Percentiles rank a stretch among this genome's conserved stretches.
Conservation (phyloP, 2,113 vertebrate species). For the Burhinus oedicnemus region DNA sequence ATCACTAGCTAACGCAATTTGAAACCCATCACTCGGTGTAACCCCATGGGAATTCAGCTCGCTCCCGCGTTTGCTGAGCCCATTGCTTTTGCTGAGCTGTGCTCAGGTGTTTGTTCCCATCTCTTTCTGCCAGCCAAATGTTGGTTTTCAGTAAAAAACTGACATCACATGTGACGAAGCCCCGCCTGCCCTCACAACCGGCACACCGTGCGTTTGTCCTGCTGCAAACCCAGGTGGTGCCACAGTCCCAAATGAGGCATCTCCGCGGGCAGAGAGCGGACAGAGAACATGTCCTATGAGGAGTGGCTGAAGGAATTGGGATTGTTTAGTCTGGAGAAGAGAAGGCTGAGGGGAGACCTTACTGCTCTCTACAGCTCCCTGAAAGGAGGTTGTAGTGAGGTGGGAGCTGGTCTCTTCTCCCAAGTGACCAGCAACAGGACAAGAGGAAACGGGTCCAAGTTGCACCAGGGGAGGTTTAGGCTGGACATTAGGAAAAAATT, state of each 20-base stretch:
- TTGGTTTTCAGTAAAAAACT: not conserved
- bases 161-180: rapidly evolving
- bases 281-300: too few relatives aligned
- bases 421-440: too few relatives aligned
- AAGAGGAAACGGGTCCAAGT: too few relatives aligned
- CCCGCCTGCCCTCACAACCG: not conserved
- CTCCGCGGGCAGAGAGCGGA: rapidly evolving
- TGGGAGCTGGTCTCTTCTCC: too few relatives aligned
- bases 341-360: too few relatives aligned
- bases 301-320: too few relatives aligned
- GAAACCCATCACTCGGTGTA: not conserved
- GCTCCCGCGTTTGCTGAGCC: not conserved
- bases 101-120: not conserved
- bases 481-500: too few relatives aligned
- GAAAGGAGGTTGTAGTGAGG: too few relatives aligned
- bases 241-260: rapidly evolving
- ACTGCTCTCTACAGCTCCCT: too few relatives aligned
- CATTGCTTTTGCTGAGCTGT: not conserved
- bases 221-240: not conserved
- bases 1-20: not conserved
- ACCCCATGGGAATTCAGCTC: not conserved
- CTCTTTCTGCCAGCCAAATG: not conserved
- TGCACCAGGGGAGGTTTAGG: too few relatives aligned
- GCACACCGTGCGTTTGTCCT: rapidly evolving
- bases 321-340: too few relatives aligned